Base-by-base conservation (phyloP, 2,797 vertebrate species). In the Hypotaenidia okinawae region DNA sequence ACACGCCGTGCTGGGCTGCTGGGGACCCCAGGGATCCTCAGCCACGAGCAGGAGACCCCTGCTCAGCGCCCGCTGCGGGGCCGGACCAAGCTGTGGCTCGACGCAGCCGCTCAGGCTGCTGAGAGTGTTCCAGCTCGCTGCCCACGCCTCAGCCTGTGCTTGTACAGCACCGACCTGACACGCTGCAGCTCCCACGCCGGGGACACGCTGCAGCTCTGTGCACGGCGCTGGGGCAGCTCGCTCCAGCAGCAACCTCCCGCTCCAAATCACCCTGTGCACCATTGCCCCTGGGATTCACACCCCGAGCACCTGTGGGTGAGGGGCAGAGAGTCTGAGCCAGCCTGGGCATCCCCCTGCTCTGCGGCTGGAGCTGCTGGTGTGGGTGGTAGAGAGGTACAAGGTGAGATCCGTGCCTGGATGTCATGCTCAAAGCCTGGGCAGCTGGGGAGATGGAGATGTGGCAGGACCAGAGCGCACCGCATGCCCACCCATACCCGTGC, bases 31-130 rank as follows among this genome's bases (percentile, higher is more conserved):
- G 30, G 30, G 23, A 52, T 8, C 35, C 74, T 52, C 74, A 39
- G 23, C 45, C 30, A 13, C 3, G 4, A 27, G 58, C 2, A 1
- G 45, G 33, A 51, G 22, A 11, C 57, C 33, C 45, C 45, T 9
- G 73, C 28, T 25, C 43, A 5, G 43, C 8, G 27, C 57, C 57
- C 1, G 3, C 43, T 24, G 57, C 4, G 2, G 54, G 41, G 32
- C 41, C 4, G 2, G 33, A 39, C 45, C 3, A 7, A 51, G 35
- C 45, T 3, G 3, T 5, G 22, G 58, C 58, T 75, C 45, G 3
- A 28, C 1, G 2, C 12, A 4, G 74, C 58, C 1, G 10, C 33
- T 62, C 4, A 1, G 4, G 2, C 58, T 4, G 3, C 74, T 2
- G 2, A 41, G 35, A 77, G 11, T 5, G 39, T 78, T 55, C 76